Conservation (phyloP, 2,113 vertebrate species). For the Malaclemys terrapin region DNA sequence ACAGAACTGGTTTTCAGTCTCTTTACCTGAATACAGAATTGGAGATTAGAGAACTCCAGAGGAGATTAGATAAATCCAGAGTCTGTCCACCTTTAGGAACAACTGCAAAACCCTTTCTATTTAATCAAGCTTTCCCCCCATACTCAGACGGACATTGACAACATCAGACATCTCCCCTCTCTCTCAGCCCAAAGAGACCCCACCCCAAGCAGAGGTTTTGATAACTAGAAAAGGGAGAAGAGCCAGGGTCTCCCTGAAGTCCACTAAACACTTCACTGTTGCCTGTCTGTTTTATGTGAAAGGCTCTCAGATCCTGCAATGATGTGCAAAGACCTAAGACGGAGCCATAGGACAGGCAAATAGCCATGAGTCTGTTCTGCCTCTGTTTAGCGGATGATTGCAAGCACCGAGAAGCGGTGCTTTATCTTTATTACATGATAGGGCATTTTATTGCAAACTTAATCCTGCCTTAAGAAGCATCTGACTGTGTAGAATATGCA, state of each 20-base stretch:
- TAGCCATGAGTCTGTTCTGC: conserved; percentile 7
- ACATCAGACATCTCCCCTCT: not conserved
- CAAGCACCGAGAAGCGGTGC: not conserved
- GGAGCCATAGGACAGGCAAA: not conserved
- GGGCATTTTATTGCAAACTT: not conserved
- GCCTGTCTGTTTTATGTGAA: not conserved
- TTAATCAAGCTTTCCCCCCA: not conserved
- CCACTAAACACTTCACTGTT: not conserved
- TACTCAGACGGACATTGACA: not conserved
- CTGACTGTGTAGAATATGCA: not conserved
- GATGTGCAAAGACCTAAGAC: not conserved
- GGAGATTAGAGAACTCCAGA: not conserved
- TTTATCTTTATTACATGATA: not conserved
- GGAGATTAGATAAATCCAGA: not conserved
- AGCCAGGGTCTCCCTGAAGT: not conserved
- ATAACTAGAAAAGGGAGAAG: not conserved
- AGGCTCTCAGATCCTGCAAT: not conserved
- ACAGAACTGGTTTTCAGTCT: not conserved
- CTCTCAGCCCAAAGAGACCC: not conserved
- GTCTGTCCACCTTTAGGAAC: not conserved
- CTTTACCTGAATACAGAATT: not conserved
- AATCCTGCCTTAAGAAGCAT: not conserved
- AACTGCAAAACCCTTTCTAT: not conserved
- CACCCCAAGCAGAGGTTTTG: not conserved
- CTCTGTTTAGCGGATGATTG: not conserved